phyloP scores from a whole-genome alignment of 2,113 vertebrate genomes.

The Chaenogobius annularis region DNA sequence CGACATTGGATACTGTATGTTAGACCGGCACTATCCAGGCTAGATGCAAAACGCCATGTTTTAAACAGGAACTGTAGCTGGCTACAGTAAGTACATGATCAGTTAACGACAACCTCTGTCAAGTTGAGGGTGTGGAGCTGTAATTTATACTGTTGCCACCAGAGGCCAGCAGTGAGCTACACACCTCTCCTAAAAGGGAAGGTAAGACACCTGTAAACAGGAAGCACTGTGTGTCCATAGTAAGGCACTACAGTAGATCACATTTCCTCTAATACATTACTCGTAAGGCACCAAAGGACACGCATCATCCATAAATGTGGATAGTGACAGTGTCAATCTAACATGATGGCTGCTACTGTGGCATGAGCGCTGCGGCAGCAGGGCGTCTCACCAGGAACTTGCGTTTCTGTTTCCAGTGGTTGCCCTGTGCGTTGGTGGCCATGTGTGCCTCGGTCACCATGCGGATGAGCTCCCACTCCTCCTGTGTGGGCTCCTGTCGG shows the following conservation, averaged over 20 bases:
- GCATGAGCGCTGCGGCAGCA: slow-evolving; percentile 18
- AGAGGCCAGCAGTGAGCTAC: slow-evolving; percentile 6
- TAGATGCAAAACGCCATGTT: background rate
- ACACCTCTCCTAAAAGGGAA: slow-evolving; percentile 1
- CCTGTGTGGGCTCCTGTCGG: slow-evolving; percentile 89
- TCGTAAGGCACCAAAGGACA: background rate
- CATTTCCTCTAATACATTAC: background rate
- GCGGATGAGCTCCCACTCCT: slow-evolving; percentile 96
- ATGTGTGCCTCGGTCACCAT: slow-evolving; percentile 94
- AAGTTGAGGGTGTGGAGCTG: background rate
- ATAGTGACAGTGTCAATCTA: slow-evolving; percentile 2
- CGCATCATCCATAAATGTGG: background rate
- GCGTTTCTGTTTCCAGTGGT: slow-evolving; percentile 97
- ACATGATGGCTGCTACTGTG: slow-evolving; percentile 35
- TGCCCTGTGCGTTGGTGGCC: slow-evolving; percentile 96
- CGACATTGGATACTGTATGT: slow-evolving; percentile 9
- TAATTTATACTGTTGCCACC: slow-evolving; percentile 1
- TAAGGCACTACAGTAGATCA: background rate
- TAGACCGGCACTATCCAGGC: slow-evolving; percentile 2
- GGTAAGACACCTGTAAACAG: background rate
- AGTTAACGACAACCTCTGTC: background rate
- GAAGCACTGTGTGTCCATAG: background rate
- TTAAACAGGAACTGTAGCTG: background rate
- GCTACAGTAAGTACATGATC: background rate
- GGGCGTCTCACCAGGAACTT: slow-evolving; percentile 92